Evolutionary conservation across 2,888 invertebrate species (phyloP).

Genomic region (Sialis lutaria): DNA sequence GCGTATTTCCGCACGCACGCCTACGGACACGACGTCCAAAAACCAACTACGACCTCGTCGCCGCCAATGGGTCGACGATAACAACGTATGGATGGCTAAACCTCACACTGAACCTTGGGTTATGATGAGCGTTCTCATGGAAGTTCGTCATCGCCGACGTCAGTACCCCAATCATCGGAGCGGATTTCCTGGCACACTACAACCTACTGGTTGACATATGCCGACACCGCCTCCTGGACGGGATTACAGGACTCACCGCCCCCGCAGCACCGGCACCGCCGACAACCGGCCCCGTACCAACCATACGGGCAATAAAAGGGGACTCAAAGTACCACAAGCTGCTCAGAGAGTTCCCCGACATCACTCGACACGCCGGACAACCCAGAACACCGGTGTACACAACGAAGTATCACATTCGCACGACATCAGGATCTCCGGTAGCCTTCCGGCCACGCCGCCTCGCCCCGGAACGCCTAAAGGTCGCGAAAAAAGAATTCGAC

Average conservation of each 20-base stretch:
- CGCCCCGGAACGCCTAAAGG: too few relatives aligned
- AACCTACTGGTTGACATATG: slow-evolving; percentile 14
- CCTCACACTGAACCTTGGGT: background rate
- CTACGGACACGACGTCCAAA: background rate
- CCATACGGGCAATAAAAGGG: slow-evolving; percentile 6
- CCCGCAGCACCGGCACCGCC: too few relatives aligned
- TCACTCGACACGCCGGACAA: slow-evolving; percentile 1
- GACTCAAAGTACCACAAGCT: slow-evolving; percentile 1
- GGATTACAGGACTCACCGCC: background rate
- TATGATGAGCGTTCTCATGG: background rate
- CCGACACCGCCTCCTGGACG: slow-evolving; percentile 10
- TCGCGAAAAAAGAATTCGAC: too few relatives aligned
- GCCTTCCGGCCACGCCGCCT: slow-evolving; percentile 9
- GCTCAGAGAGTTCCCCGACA: background rate
- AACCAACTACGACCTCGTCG: background rate
- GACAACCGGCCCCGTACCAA: background rate
- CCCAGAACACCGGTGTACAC: background rate
- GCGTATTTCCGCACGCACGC: slow-evolving; percentile 1
- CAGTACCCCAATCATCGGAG: background rate
- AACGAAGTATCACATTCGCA: slow-evolving; percentile 5
- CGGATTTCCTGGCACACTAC: too few relatives aligned
- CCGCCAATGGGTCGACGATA: slow-evolving; percentile 3
- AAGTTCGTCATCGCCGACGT: slow-evolving; percentile 7
- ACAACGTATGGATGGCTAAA: background rate
- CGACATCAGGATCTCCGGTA: slow-evolving; percentile 11